These are phyloP conservation scores for Archivesica marissinica DNA, from an alignment of 1,140 invertebrate species.

Conservation along the genomic window DNA sequence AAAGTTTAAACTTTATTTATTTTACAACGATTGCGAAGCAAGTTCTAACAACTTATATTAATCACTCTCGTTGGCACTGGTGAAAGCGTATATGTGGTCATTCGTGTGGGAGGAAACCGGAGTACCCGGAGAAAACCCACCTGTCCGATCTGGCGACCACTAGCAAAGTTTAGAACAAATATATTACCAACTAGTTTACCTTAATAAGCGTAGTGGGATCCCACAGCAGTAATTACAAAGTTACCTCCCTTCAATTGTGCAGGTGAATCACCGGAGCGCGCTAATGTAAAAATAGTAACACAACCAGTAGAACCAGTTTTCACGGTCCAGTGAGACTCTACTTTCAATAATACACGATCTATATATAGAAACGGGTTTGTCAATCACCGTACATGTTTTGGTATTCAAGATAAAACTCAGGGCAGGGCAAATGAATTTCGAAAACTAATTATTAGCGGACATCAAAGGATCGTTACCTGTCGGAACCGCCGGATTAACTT, in stretches of 20 bases:
- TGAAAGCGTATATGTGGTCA: too few relatives aligned
- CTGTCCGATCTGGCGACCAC: too few relatives aligned
- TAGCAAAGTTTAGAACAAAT: too few relatives aligned
- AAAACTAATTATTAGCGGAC: not conserved
- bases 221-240: too few relatives aligned
- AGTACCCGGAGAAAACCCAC: too few relatives aligned
- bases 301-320: conserved; percentile 60
- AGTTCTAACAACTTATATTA: too few relatives aligned
- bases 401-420: conserved; percentile 28
- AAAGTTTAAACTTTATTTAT: too few relatives aligned
- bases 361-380: conserved; percentile 56
- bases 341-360: conserved; percentile 53
- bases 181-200: too few relatives aligned
- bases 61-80: too few relatives aligned
- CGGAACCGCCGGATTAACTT: not conserved
- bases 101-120: too few relatives aligned
- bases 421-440: conserved; percentile 45
- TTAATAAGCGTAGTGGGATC: too few relatives aligned
- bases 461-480: not conserved
- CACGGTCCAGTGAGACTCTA: conserved; percentile 31
- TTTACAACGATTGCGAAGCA: too few relatives aligned
- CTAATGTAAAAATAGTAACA: conserved; percentile 41
- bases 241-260: not conserved
- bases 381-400: conserved; percentile 61
- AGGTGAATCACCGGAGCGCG: conserved; percentile 36